These are phyloP conservation scores for Etheostoma perlongum DNA, from an alignment of 2,797 vertebrate genomes.

Conservation along the genomic window DNA sequence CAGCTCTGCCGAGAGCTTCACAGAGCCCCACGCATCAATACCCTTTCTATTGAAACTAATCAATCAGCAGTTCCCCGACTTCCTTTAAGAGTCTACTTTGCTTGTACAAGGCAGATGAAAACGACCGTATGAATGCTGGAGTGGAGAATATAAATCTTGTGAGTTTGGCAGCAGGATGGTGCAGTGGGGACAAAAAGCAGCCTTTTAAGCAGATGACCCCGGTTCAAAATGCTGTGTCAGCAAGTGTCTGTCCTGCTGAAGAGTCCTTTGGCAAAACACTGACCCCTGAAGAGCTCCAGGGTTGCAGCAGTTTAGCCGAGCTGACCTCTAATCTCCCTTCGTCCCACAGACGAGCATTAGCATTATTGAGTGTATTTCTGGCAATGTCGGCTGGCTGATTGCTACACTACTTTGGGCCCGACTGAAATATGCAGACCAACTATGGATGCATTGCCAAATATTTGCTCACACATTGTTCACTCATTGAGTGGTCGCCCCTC, in stretches of 20 bases:
- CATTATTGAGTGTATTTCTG: not conserved
- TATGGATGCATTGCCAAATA: not conserved
- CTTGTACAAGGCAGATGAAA: constrained; percentile 33
- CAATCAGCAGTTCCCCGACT: constrained; percentile 49
- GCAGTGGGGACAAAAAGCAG: not conserved
- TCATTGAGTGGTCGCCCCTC: no score
- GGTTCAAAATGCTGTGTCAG: constrained; percentile 39
- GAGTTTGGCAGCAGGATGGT: constrained; percentile 5
- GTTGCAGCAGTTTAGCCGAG: not conserved
- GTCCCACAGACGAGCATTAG: not conserved
- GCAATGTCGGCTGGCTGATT: not conserved
- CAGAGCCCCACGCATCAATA: constrained; percentile 48
- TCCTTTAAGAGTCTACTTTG: constrained; percentile 44
- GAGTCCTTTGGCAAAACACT: constrained; percentile 5
- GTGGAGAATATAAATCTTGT: constrained; percentile 32
- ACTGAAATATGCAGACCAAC: constrained; percentile 4
- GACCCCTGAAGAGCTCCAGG: constrained; percentile 6
- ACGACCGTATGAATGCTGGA: not conserved
- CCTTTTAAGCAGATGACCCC: constrained; percentile 30
- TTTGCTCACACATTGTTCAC: not conserved
- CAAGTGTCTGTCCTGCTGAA: constrained; percentile 8
- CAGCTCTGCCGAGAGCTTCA: constrained; percentile 22
- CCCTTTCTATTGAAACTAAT: constrained; percentile 56
- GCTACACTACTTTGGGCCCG: no score
- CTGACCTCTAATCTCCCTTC: not conserved